Base-by-base conservation (phyloP, 2,888 invertebrate genomes). In the Cheiracanthium punctorium region DNA sequence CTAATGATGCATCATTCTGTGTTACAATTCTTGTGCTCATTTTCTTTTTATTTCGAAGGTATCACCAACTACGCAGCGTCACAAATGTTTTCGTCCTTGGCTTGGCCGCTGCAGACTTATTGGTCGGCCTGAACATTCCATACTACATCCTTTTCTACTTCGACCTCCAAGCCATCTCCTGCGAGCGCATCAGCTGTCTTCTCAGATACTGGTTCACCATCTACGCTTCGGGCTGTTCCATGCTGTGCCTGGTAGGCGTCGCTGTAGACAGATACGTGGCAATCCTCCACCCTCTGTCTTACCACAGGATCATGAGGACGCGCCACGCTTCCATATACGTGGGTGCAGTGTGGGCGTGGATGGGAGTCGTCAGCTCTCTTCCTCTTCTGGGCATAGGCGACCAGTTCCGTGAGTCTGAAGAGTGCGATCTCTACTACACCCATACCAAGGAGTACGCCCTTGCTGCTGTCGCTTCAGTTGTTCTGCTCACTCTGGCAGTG, bases 91-190 rank as follows among this genome's bases (percentile, higher is more conserved):
- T 90, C 76, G 89, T 90, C 30, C 75, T 89, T 0, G 87, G 88
- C 4, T 43, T 90, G 28, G 89, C 89, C 7, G 89, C 85, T 4
- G 76, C 89, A 8, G 90, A 89, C 48, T 80, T 90, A 0, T 52
- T 89, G 33, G 89, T 89, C 10, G 89, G 89, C 4, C 64, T 89
- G 10, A 87, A 84, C 58, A 88, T 90, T 1, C 89, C 90, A 12
- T 90, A 88, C 81, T 90, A 90, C 76, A 75, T 90, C 30, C 84
- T 88, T n/a, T 90, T 90, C 84, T 90, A 90, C 81, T 90, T 90
- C 64, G 88, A 90, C 70, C 86, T 89, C 1, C 37, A 33, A 5
- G 74, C 75, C 7, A 87, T 89, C 17, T 76, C 84, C 2, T 90
- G 90, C 71, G 33, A 88, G 33, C 86, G 88, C 14, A 80, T 67